Conservation (phyloP, 2,113 vertebrate genomes). For the Pelvicachromis taeniatus region DNA sequence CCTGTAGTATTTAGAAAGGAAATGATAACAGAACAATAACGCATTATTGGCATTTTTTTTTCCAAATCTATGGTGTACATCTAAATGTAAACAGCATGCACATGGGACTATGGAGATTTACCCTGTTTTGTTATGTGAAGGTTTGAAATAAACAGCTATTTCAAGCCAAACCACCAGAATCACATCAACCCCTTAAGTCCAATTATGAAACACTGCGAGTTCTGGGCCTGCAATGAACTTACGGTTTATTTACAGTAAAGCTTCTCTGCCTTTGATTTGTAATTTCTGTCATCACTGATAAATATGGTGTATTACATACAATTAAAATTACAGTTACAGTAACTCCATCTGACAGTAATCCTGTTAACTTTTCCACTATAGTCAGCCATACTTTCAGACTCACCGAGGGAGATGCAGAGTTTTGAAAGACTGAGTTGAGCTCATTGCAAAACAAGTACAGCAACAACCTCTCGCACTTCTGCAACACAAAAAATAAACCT, state of each 20-base stretch:
- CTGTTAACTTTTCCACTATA: neutral
- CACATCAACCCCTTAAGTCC: neutral
- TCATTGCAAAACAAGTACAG: slow-evolving; percentile 83
- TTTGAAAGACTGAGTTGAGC: slow-evolving; percentile 79
- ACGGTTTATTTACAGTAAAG: neutral
- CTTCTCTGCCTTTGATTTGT: neutral
- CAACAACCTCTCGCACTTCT: slow-evolving; percentile 87
- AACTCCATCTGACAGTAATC: slow-evolving; percentile 43
- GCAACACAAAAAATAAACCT: slow-evolving; percentile 6
- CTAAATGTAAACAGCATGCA: neutral
- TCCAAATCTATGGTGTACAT: neutral
- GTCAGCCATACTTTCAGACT: slow-evolving; percentile 43
- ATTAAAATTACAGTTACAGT: slow-evolving; percentile 21
- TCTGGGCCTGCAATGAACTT: neutral
- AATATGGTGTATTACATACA: neutral
- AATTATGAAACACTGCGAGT: neutral
- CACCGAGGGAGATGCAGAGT: slow-evolving; percentile 78
- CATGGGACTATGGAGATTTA: neutral
- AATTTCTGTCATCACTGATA: neutral
- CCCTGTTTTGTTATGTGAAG: neutral
- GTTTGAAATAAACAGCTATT: neutral
- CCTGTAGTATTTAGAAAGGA: slow-evolving; percentile 41
- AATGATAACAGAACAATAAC: slow-evolving; percentile 6
- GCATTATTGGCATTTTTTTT: neutral
- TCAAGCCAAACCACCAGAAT: neutral